Base-by-base conservation (phyloP, 2,888 invertebrate species). In the Belgica antarctica region DNA sequence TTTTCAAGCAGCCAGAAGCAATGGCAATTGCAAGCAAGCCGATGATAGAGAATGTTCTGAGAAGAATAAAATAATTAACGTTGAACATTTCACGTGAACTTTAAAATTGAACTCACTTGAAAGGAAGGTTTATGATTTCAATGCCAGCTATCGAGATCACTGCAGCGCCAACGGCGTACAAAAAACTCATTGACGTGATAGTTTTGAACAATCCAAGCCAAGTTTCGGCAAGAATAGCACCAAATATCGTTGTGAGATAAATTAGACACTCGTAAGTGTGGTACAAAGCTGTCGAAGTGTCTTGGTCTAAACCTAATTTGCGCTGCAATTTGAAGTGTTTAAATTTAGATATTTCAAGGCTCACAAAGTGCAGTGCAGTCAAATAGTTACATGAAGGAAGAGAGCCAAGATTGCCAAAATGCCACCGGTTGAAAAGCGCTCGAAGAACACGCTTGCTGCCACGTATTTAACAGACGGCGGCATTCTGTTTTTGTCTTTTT, bases 1-100 rank as follows among this genome's bases (percentile, higher is more conserved):
- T 85, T 74, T 86, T 86, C 73, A 86, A 86, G 2, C 85, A 85
- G 25, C 86, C 86, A 1, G 85, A 85, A 1, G 85, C 85, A 36
- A 85, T 71, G 1, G 83, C 84, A 71, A 86, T 84, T 70, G 85
- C 76, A 1, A 82, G 73, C 66, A 86, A 17, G 28, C 70, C 71
- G 7, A 69, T 19, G 8, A 69, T 15, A 36, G 68, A 27, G 22
- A 52, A 27, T 5, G 27, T n/a, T 15, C 31, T 31, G 22, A 52
- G n/a, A 52, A 22, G 22, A 8, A 7, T 46, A 15, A 46, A 46
- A 31, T 31, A 31, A 31, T 31, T 31, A 12, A 31, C 12, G 34
- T 31, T 31, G 34, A 31, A 24, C 28, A 19, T n/a, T n/a, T n/a
- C n/a, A n/a, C n/a, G n/a, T n/a, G n/a, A 61, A n/a, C 17, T 52